Evolutionary conservation across 2,888 invertebrate species (phyloP).

Genomic region (Acheta domesticus): DNA sequence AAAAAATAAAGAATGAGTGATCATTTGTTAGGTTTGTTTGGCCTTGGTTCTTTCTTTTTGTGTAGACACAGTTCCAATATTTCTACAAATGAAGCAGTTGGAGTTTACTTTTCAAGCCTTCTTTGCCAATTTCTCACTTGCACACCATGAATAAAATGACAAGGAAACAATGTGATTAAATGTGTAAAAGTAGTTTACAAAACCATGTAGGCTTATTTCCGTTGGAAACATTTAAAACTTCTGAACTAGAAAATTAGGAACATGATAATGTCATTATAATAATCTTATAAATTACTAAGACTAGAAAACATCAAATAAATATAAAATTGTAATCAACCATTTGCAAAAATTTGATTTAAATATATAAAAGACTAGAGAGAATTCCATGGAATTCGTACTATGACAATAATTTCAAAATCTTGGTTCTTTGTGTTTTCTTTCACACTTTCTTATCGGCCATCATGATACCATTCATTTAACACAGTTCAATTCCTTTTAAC

Average conservation of each 20-base stretch:
- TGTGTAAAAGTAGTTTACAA: not conserved
- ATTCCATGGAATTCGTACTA: not conserved
- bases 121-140: not conserved
- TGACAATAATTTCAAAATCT: not conserved
- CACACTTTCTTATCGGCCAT: not conserved
- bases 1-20: constrained; percentile 19
- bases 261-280: not conserved
- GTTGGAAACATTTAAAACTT: not conserved
- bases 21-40: constrained; percentile 9
- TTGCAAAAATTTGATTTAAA: not conserved
- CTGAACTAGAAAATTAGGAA: not conserved
- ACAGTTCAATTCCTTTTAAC: not conserved
- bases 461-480: not conserved
- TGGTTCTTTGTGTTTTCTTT: not conserved
- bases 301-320: constrained; percentile 2
- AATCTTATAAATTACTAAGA: not conserved
- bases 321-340: not conserved
- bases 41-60: constrained; percentile 3
- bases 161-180: not conserved
- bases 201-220: not conserved
- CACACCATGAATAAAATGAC: not conserved
- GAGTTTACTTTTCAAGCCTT: not conserved
- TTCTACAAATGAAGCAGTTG: not conserved
- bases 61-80: constrained; percentile 18
- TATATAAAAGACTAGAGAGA: not conserved